A percentile compares a stretch with the other conserved stretches of the same genome.
Conservation (phyloP, 1,140 invertebrate genomes). For the Aphelinus atriplicis region DNA sequence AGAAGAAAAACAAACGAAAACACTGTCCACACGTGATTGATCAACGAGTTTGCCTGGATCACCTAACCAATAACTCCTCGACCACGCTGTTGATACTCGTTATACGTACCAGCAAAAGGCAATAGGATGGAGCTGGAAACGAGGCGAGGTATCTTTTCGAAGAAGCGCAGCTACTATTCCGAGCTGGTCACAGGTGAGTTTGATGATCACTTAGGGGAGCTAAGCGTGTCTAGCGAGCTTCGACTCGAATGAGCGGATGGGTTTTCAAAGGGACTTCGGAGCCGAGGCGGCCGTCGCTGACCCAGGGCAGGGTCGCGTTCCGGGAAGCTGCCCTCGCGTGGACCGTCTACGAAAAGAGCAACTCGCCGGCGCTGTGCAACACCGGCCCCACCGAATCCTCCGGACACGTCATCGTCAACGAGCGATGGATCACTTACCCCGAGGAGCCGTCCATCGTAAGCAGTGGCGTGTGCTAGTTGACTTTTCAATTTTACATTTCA, state of each 20-base stretch:
- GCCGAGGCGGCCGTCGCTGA: background rate
- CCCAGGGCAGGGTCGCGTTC: background rate
- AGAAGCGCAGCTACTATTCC: constrained; percentile 48
- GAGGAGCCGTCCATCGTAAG: constrained; percentile 70
- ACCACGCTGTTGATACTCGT: background rate
- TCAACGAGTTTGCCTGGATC: no score
- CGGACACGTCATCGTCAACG: constrained; percentile 53
- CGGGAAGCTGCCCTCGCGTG: constrained; percentile 51
- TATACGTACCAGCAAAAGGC: background rate
- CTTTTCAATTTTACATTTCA: constrained; percentile 18
- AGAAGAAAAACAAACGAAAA: no score
- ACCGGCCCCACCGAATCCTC: constrained; percentile 1
- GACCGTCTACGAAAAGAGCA: constrained; percentile 58
- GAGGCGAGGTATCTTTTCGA: background rate
- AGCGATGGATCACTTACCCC: constrained; percentile 70
- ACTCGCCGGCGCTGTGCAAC: background rate
- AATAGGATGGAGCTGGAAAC: background rate
- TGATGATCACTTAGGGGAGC: no score
- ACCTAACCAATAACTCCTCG: background rate
- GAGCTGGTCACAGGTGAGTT: constrained; percentile 36
- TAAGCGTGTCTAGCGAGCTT: no score
- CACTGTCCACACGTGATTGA: no score
- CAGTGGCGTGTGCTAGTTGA: background rate
- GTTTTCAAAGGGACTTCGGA: constrained; percentile 30
- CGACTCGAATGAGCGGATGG: no score